Evolutionary conservation across 2,113 vertebrate species (phyloP), one percentile per base, ranked within the genome.

Genomic region (Beaufortia kweichowensis): DNA sequence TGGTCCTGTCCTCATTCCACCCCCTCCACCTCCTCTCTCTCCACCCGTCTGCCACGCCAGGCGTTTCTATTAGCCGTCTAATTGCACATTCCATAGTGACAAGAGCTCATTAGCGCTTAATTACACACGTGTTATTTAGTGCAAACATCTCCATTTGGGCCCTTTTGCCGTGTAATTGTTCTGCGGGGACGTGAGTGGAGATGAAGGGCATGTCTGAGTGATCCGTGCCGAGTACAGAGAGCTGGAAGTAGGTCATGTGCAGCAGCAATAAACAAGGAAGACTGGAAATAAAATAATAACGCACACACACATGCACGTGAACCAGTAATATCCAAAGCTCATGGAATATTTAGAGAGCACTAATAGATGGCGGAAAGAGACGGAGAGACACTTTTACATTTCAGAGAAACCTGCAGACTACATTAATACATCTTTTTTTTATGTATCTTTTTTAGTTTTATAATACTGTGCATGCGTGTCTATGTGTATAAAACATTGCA

Each of bases 71-170:
- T 97, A 96, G 94, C 95, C 94, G 95, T 96, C 94, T 98, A 98
- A 98, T 96, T 98, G 96, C 95, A 95, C 94, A 96, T 97, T 97
- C 95, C 94, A 93, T 93, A 94, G 92, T 95, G 95, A 98, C 95
- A 96, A 98, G 95, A 94, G 92, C 95, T 98, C 97, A 97, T 98
- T 98, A 98, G 96, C 95, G 93, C 96, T 96, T 98, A 98, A 98
- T 98, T 98, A 98, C 95, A 95, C 96, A 97, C 95, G 97, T 96
- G 96, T 96, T 98, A 96, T 97, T 98, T 97, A 98, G 95, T 93
- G 95, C 95, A 98, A 98, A 98, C 97, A 98, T 97, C 96, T 98
- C 95, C 94, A 96, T 98, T 98, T 95, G 95, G 92, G 93, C 92
- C 93, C 93, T 92, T 89, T 92, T 88, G 93, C 93, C 91, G 91